phyloP scores from a whole-genome alignment of 2,113 vertebrate species.

The Pelusios castaneus region DNA sequence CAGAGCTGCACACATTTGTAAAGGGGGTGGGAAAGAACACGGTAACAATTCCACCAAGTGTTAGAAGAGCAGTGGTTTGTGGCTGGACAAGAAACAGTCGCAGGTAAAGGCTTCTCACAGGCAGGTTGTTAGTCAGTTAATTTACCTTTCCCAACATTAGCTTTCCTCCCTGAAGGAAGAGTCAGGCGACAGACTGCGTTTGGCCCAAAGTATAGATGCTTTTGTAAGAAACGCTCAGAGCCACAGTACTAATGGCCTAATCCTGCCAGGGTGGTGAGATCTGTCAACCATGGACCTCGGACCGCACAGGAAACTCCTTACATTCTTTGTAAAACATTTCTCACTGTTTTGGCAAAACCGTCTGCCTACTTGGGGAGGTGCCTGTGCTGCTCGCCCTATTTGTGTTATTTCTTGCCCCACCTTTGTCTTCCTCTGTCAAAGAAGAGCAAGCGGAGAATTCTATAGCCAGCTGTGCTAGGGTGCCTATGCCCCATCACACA shows the following conservation, averaged over 20 bases:
- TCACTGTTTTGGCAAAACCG: constrained; percentile 2
- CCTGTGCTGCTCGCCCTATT: not conserved
- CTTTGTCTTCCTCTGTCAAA: not conserved
- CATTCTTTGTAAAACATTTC: constrained; percentile 32
- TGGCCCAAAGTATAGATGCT: not conserved
- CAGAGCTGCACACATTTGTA: no score
- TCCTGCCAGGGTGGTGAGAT: constrained; percentile 9
- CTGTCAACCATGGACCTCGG: not conserved
- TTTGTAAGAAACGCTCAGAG: not conserved
- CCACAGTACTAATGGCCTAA: not conserved
- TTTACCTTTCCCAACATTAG: not conserved
- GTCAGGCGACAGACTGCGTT: not conserved
- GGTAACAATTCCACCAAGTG: no score
- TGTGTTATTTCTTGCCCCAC: not conserved
- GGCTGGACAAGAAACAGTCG: no score
- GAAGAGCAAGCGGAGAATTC: not conserved
- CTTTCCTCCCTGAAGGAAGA: not conserved
- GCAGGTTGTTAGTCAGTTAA: not conserved
- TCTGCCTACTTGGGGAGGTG: not conserved
- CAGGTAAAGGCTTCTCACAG: no score
- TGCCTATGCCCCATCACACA: rapidly evolving
- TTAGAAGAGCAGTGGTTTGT: no score
- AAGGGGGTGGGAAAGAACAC: no score
- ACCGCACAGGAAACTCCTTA: not conserved
- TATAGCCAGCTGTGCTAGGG: rapidly evolving